Percentiles rank a stretch among this genome's conserved stretches.
phyloP scores from a whole-genome alignment of 2,888 invertebrate species.

The Gryllus longicercus region DNA sequence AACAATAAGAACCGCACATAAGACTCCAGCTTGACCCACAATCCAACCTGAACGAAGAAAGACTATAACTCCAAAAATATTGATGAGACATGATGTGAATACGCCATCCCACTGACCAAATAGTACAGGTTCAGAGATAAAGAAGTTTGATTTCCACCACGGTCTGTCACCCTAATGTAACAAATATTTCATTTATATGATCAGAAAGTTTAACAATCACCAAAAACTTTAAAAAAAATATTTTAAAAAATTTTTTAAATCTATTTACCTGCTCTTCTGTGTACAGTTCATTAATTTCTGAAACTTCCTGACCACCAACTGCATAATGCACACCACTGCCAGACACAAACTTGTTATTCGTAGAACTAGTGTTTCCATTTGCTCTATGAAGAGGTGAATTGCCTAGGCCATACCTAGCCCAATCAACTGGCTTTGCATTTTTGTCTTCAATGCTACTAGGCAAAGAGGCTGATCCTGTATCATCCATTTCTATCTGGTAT shows the following conservation, averaged over 20 bases:
- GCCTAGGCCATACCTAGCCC: constrained; percentile 56
- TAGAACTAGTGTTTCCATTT: constrained; percentile 69
- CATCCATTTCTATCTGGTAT: too few species aligned
- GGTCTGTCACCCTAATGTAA: constrained; percentile 66
- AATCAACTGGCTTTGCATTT: constrained; percentile 46
- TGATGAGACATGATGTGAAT: constrained; percentile 94
- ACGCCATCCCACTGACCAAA: constrained; percentile 99
- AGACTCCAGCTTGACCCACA: constrained; percentile 83
- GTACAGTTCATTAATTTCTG: constrained; percentile 86
- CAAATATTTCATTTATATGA: constrained; percentile 21
- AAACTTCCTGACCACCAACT: constrained; percentile 77
- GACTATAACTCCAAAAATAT: constrained; percentile 96
- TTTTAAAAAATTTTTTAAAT: neutral
- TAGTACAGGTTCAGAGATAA: constrained; percentile 90
- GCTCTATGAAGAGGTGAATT: constrained; percentile 42
- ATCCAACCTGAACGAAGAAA: constrained; percentile 97
- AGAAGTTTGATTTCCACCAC: constrained; percentile 97
- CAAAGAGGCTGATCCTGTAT: too few species aligned
- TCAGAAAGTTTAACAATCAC: constrained; percentile 6
- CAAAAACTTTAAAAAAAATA: constrained; percentile 1
- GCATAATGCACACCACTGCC: constrained; percentile 72
- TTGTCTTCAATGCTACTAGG: neutral
- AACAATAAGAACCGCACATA: constrained; percentile 76
- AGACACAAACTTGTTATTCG: constrained; percentile 54
- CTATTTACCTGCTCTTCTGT: constrained; percentile 78